Base-by-base conservation (phyloP, 1,140 invertebrate genomes). In the Drosophila kanapiae region DNA sequence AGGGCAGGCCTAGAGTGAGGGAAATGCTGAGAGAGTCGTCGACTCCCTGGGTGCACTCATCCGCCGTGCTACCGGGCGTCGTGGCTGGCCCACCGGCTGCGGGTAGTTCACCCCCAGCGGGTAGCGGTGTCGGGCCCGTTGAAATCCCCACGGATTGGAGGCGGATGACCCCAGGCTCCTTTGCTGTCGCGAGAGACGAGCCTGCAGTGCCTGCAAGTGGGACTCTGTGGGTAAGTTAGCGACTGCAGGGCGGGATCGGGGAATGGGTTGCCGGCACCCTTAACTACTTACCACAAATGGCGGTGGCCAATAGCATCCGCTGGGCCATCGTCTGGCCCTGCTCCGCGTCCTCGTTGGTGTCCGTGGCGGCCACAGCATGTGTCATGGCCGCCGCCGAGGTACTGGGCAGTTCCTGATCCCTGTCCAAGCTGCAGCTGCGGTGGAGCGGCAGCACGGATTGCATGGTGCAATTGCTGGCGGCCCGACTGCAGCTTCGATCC, bases 11-110 rank as follows among this genome's bases (percentile, higher is more conserved):
- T 91, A 92, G 57, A 82, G 91, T 91, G 79, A 92, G 87, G 74
- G 91, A 92, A 82, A 92, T 92, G 80, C 91, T 88, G 79, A 92
- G 91, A 49, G 91, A 92, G 56, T 86, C 75, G 61, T 90, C 72
- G 42, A 74, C 87, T 53, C 70, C 77, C 53, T 81, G 77, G 65
- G 83, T 81, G 78, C 82, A 68, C 49, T 81, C 78, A 70, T 91
- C 81, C 64, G 82, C 57, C 75, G 78, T 65, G 54, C 85, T 88
- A 58, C 75, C 80, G 45, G 87, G 77, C 67, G 83, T 83, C 65
- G 68, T 68, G 69, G 56, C 64, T 78, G 78, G n/a, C 47, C 62
- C 62, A 85, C 45, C 47, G 70, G 81, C 56, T 80, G 85, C 6
- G 90, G 90, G 43, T 90, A 92, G 65, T 85, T 92, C 91, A 92